Evolutionary conservation across 1,140 invertebrate genomes (phyloP).

Genomic region (Drosophila kohkoa): DNA sequence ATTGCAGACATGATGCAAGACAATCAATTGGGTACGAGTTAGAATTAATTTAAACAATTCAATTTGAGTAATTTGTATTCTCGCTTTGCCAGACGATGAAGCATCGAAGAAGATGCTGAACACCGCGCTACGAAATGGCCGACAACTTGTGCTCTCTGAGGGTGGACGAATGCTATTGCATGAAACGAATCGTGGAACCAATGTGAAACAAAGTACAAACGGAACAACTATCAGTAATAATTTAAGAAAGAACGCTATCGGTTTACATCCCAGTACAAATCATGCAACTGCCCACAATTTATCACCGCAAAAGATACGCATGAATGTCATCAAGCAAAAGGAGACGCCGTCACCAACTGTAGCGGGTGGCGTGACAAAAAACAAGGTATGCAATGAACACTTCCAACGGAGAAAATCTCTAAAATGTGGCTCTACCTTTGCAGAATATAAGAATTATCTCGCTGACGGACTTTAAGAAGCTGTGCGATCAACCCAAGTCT

Average conservation of each 20-base stretch:
- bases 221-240: slow-evolving; percentile 46
- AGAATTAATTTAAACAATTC: background rate
- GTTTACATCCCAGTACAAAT: slow-evolving; percentile 44
- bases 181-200: slow-evolving; percentile 71
- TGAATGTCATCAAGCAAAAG: slow-evolving; percentile 74
- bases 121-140: slow-evolving; percentile 92
- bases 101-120: slow-evolving; percentile 87
- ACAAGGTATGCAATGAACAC: slow-evolving; percentile 49
- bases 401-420: background rate
- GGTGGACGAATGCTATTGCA: slow-evolving; percentile 92
- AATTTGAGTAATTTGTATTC: too few relatives aligned
- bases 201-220: slow-evolving; percentile 58
- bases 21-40: slow-evolving; percentile 43
- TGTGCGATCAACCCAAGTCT: slow-evolving; percentile 68
- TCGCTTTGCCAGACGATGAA: slow-evolving; percentile 87
- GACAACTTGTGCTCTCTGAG: slow-evolving; percentile 91
- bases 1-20: slow-evolving; percentile 90
- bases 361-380: slow-evolving; percentile 61
- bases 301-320: slow-evolving; percentile 68
- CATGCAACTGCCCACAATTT: slow-evolving; percentile 28
- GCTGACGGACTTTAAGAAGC: slow-evolving; percentile 79
- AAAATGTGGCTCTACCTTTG: background rate
- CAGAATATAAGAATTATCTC: slow-evolving; percentile 83
- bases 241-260: slow-evolving; percentile 39
- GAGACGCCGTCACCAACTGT: slow-evolving; percentile 34